These are phyloP conservation scores for Gymnoscelis rufifasciata DNA, from an alignment of 2,888 invertebrate genomes.

Conservation along the genomic window DNA sequence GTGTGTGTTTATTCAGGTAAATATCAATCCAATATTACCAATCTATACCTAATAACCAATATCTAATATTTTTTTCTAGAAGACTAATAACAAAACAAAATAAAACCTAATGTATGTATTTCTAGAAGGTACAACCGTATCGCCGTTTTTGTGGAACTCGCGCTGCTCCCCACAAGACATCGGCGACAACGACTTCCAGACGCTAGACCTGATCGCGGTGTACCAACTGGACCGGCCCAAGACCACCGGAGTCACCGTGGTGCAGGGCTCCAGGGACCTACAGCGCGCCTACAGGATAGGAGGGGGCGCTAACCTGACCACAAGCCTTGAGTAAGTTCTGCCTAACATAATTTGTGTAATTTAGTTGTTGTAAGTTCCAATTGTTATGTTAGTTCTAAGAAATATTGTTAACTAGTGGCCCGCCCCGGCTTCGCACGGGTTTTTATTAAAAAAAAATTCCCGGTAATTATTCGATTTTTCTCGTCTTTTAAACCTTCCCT, in stretches of 20 bases:
- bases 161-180: conserved; percentile 65
- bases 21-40: too few species aligned
- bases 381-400: too few species aligned
- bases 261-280: conserved; percentile 86
- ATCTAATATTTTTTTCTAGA: too few species aligned
- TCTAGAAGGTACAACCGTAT: conserved; percentile 46
- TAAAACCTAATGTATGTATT: conserved; percentile 6
- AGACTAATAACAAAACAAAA: too few species aligned
- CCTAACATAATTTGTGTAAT: not conserved
- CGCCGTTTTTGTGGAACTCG: conserved; percentile 35
- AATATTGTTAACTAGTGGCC: too few species aligned
- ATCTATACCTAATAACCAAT: too few species aligned
- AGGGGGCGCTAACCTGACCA: conserved; percentile 84
- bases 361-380: too few species aligned
- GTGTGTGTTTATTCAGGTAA: too few species aligned
- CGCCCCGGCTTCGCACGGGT: too few species aligned
- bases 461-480: too few species aligned
- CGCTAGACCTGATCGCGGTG: conserved; percentile 89
- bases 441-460: too few species aligned
- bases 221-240: conserved; percentile 84
- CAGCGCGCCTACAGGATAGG: conserved; percentile 90
- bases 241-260: conserved; percentile 83
- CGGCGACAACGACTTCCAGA: conserved; percentile 88
- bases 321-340: conserved; percentile 83
- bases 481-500: too few species aligned